A percentile compares a stretch with the other conserved stretches of the same genome.
Evolutionary conservation across 2,888 invertebrate species (phyloP).

Genomic region (Caenorhabditis plicata): DNA sequence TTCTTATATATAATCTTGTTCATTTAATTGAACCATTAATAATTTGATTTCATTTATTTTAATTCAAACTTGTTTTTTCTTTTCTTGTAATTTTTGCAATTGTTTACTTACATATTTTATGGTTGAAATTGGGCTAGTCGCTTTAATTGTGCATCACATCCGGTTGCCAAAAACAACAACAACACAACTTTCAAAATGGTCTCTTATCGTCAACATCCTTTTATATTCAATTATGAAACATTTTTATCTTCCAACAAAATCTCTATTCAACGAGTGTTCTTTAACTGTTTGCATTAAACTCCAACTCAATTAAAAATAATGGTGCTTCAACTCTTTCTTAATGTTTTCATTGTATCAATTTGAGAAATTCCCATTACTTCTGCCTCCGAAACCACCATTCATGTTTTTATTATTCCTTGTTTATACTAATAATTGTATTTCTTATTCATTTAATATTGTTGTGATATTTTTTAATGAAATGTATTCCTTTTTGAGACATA

Average conservation of each 20-base stretch:
- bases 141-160: slow-evolving; percentile 44
- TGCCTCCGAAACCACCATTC: background rate
- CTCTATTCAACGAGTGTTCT: background rate
- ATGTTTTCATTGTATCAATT: no score
- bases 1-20: no score
- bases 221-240: no score
- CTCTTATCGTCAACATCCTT: no score
- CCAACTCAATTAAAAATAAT: background rate
- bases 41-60: background rate
- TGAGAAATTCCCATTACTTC: no score
- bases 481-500: background rate
- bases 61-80: slow-evolving; percentile 2
- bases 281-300: slow-evolving; percentile 17
- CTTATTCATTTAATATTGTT: slow-evolving; percentile 36
- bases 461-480: slow-evolving; percentile 17
- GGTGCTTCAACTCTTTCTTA: slow-evolving; percentile 4
- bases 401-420: background rate
- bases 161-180: slow-evolving; percentile 33
- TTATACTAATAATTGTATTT: background rate
- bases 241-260: background rate
- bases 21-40: background rate
- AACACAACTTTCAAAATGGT: slow-evolving; percentile 35
- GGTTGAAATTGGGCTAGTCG: slow-evolving; percentile 43
- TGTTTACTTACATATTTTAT: slow-evolving; percentile 14
- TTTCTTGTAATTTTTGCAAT: background rate